These are phyloP conservation scores for Caenorhabditis sp. DNA, from an alignment of 2,888 invertebrate species.

Conservation along the genomic window DNA sequence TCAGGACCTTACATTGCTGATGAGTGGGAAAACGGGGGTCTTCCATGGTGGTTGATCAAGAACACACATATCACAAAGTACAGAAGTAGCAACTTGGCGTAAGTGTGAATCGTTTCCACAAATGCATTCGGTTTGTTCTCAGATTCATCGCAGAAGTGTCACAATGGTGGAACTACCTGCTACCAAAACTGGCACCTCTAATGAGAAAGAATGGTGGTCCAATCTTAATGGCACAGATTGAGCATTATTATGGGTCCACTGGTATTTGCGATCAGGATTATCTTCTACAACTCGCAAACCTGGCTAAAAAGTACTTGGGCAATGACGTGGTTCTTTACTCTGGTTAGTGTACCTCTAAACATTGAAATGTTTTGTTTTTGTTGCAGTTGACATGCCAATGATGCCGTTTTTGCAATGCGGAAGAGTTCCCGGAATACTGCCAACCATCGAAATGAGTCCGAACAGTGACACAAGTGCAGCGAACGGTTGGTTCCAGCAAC, in stretches of 20 bases:
- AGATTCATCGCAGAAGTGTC: slow-evolving; percentile 36
- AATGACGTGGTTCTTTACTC: slow-evolving; percentile 86
- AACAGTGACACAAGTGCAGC: slow-evolving; percentile 6
- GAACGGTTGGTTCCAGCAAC: slow-evolving; percentile 24
- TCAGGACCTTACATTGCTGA: slow-evolving; percentile 73
- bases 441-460: slow-evolving; percentile 44
- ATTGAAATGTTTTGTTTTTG: slow-evolving; percentile 1
- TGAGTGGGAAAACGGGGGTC: slow-evolving; percentile 69
- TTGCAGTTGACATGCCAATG: slow-evolving; percentile 32
- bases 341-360: slow-evolving; percentile 19
- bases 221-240: slow-evolving; percentile 80
- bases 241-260: slow-evolving; percentile 84
- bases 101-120: not conserved
- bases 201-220: slow-evolving; percentile 81
- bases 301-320: slow-evolving; percentile 83
- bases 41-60: slow-evolving; percentile 69
- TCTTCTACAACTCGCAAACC: slow-evolving; percentile 84
- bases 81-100: slow-evolving; percentile 34
- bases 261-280: slow-evolving; percentile 85
- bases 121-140: not conserved
- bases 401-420: slow-evolving; percentile 35
- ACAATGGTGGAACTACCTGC: slow-evolving; percentile 50
- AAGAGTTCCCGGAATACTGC: not conserved
- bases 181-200: slow-evolving; percentile 71
- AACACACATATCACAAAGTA: slow-evolving; percentile 26